Conservation (phyloP, 2,888 invertebrate genomes). For the Lottia scabra region DNA sequence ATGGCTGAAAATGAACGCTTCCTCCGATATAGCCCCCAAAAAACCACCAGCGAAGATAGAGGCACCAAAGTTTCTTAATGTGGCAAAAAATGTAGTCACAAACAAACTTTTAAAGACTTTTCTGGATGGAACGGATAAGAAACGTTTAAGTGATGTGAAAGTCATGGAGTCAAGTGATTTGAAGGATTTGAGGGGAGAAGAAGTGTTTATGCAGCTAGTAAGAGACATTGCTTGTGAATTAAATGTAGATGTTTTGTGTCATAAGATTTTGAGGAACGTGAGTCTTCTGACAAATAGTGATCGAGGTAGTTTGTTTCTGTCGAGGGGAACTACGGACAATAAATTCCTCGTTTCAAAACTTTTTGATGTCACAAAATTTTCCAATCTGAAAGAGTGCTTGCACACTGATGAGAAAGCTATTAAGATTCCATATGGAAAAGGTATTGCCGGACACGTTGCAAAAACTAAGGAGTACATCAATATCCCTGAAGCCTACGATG, state of each 20-base stretch:
- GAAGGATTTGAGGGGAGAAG: slow-evolving; percentile 72
- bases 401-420: slow-evolving; percentile 36
- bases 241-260: slow-evolving; percentile 93
- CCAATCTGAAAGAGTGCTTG: slow-evolving; percentile 71
- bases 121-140: slow-evolving; percentile 41
- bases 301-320: slow-evolving; percentile 85
- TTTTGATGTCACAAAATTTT: slow-evolving; percentile 91
- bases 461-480: slow-evolving; percentile 89
- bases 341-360: slow-evolving; percentile 89
- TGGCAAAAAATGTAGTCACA: slow-evolving; percentile 52
- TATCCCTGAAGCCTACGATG: slow-evolving; percentile 91
- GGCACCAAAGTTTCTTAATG: slow-evolving; percentile 19
- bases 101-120: slow-evolving; percentile 58
- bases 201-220: slow-evolving; percentile 94
- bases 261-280: slow-evolving; percentile 94
- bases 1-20: slow-evolving; percentile 49
- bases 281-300: slow-evolving; percentile 91
- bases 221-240: slow-evolving; percentile 93
- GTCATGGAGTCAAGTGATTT: neutral
- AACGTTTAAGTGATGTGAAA: slow-evolving; percentile 28
- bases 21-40: neutral
- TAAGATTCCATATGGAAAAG: slow-evolving; percentile 87
- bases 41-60: neutral
- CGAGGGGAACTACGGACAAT: slow-evolving; percentile 81
- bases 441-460: slow-evolving; percentile 92